These are phyloP conservation scores for Cactoblastis cactorum DNA, from an alignment of 2,888 invertebrate genomes.

Conservation along the genomic window DNA sequence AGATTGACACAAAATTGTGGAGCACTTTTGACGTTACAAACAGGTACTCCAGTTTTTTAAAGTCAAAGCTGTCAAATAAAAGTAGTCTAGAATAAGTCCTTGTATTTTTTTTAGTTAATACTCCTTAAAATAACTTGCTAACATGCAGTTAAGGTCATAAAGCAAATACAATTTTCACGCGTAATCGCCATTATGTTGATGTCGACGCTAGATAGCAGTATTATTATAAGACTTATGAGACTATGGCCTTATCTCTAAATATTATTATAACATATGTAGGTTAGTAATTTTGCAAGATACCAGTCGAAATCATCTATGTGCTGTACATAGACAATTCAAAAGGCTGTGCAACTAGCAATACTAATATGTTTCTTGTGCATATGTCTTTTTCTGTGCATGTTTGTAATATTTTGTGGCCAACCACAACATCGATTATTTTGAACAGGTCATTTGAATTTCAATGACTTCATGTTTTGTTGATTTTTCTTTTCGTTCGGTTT, in stretches of 20 bases:
- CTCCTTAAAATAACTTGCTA: no score
- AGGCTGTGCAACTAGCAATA: background rate
- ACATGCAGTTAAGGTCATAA: no score
- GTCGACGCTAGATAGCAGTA: background rate
- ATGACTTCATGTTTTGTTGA: slow-evolving; percentile 5
- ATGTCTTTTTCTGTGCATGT: background rate
- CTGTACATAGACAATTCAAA: background rate
- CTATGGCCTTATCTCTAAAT: background rate
- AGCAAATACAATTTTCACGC: no score
- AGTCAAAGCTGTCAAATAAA: no score
- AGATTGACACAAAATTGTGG: no score
- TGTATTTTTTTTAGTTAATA: no score
- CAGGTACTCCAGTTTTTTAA: no score
- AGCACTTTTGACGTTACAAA: no score
- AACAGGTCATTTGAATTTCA: slow-evolving; percentile 5
- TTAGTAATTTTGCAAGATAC: slow-evolving; percentile 1
- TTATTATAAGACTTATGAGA: background rate
- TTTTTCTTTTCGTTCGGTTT: slow-evolving; percentile 6
- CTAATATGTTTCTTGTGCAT: slow-evolving; percentile 6
- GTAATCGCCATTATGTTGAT: no score
- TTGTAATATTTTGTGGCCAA: slow-evolving; percentile 4
- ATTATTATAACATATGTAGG: background rate
- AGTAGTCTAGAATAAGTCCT: no score
- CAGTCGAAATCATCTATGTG: background rate
- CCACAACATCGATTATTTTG: slow-evolving; percentile 9